phyloP scores from a whole-genome alignment of 2,888 invertebrate species.

The Lycocerus yunnanus region DNA sequence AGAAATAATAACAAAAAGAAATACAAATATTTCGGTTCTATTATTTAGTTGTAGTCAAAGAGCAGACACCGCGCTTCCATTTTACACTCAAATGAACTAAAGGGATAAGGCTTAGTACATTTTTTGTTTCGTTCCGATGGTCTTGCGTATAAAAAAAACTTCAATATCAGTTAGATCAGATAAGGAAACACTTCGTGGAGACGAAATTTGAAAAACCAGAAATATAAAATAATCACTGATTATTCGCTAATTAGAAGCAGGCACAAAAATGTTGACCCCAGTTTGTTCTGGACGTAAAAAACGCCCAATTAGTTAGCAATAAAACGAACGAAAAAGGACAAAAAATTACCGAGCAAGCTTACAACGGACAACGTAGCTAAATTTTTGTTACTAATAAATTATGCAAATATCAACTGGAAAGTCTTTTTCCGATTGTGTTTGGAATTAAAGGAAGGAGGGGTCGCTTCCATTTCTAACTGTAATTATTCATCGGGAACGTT shows the following conservation, averaged over 20 bases:
- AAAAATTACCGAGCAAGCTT: too few species aligned
- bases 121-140: slow-evolving; percentile 32
- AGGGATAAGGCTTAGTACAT: slow-evolving; percentile 44
- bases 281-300: not conserved
- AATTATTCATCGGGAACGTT: too few species aligned
- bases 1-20: slow-evolving; percentile 9
- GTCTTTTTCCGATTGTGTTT: too few species aligned
- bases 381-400: too few species aligned
- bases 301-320: not conserved
- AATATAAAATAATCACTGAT: not conserved
- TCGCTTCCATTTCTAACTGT: too few species aligned
- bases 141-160: slow-evolving; percentile 11
- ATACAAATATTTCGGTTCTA: slow-evolving; percentile 20
- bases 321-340: not conserved
- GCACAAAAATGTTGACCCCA: not conserved
- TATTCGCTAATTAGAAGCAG: not conserved
- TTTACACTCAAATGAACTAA: slow-evolving; percentile 52
- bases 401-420: too few species aligned
- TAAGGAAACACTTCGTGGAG: not conserved
- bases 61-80: slow-evolving; percentile 45
- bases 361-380: too few species aligned
- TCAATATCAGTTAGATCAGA: slow-evolving; percentile 33
- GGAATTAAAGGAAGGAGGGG: too few species aligned
- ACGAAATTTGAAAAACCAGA: not conserved
- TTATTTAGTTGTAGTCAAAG: slow-evolving; percentile 31